Percentiles rank a stretch among this genome's conserved stretches.
These are phyloP conservation scores for Tragulus kanchil DNA, from an alignment of 2,113 vertebrate species.

Conservation along the genomic window DNA sequence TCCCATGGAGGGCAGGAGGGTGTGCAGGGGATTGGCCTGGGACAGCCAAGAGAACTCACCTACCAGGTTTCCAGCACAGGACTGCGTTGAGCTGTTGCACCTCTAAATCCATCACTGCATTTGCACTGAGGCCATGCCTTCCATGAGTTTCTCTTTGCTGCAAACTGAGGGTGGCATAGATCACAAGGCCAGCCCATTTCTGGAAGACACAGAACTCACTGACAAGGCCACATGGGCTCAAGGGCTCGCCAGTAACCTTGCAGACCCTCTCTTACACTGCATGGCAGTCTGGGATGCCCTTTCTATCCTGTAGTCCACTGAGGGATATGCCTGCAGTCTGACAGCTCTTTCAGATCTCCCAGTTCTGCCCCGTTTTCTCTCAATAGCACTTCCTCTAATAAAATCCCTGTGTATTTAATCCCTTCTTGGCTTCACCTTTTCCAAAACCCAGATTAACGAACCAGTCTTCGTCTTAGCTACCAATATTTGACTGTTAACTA, in stretches of 20 bases:
- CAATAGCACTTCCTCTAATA: neutral
- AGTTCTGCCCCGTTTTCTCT: neutral
- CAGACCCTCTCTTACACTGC: neutral
- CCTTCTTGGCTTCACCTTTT: constrained; percentile 50
- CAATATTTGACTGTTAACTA: constrained; percentile 7
- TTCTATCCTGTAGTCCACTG: neutral
- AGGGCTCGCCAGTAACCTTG: neutral
- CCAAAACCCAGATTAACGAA: neutral
- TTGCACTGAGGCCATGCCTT: neutral
- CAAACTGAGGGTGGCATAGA: neutral
- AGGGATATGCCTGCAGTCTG: neutral
- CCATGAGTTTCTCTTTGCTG: neutral
- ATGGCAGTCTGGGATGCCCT: neutral
- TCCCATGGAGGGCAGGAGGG: neutral
- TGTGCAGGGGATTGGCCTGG: neutral
- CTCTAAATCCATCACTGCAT: neutral
- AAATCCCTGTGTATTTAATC: neutral
- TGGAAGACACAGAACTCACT: neutral
- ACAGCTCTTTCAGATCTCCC: neutral
- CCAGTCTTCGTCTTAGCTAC: constrained; percentile 9
- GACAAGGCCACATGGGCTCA: neutral
- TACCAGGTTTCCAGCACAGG: neutral
- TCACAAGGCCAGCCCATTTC: neutral
- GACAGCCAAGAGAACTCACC: neutral
- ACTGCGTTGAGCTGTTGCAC: neutral